phyloP scores from a whole-genome alignment of 2,888 invertebrate genomes.

The Troides oblongomaculatus region DNA sequence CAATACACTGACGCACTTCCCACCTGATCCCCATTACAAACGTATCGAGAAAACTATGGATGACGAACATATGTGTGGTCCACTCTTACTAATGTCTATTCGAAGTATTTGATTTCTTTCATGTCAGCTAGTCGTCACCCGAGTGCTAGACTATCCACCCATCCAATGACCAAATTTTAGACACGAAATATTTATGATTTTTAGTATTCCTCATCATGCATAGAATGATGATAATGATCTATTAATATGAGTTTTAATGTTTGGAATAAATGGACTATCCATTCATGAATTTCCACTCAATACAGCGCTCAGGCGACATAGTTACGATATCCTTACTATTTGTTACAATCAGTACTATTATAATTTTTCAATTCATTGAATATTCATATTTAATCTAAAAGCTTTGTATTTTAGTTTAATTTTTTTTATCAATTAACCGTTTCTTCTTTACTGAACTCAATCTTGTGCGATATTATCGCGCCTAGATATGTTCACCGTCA shows the following conservation, averaged over 20 bases:
- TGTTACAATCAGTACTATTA: background rate
- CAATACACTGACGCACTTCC: conserved; percentile 41
- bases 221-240: no score
- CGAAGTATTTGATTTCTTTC: no score
- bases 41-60: conserved; percentile 2
- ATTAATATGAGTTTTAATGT: no score
- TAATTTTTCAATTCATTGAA: background rate
- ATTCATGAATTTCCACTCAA: no score
- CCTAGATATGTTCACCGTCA: background rate
- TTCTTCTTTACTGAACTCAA: background rate
- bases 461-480: conserved; percentile 12
- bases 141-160: no score
- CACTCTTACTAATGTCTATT: background rate
- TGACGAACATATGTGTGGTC: background rate
- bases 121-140: no score
- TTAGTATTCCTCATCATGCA: no score
- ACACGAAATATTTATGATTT: no score
- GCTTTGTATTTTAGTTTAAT: no score
- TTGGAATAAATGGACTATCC: no score
- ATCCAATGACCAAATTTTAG: no score
- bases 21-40: conserved; percentile 20
- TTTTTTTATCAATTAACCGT: background rate
- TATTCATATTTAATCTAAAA: background rate
- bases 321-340: background rate
- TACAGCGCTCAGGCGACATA: background rate